Conservation (phyloP, 53 echinoderm and acorn worm species). For the Antedon mediterranea region DNA sequence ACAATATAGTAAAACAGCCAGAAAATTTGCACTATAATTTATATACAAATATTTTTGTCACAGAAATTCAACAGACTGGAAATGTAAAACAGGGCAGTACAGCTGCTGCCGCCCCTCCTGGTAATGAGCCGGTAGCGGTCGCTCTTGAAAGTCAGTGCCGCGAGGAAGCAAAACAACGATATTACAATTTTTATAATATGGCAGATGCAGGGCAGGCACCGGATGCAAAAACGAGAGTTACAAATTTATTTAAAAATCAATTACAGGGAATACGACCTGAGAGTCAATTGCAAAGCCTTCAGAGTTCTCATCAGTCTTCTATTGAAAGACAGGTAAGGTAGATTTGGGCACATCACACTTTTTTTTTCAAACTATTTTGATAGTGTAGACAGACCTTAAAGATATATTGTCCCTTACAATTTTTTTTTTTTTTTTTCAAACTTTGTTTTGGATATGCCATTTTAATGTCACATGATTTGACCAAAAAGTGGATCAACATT, state of each 20-base stretch:
- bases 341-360: too few relatives aligned
- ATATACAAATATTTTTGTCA: too few relatives aligned
- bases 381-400: too few relatives aligned
- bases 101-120: not conserved
- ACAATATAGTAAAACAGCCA: too few relatives aligned
- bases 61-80: conserved; percentile 37
- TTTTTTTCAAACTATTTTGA: too few relatives aligned
- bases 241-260: conserved; percentile 88
- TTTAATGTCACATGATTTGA: too few relatives aligned
- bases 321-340: not conserved
- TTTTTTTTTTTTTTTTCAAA: too few relatives aligned
- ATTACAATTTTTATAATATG: conserved; percentile 74
- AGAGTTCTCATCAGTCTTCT: not conserved
- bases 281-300: not conserved
- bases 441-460: too few relatives aligned
- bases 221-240: conserved; percentile 71
- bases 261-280: conserved; percentile 13
- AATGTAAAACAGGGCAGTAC: conserved; percentile 32
- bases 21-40: too few relatives aligned
- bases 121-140: conserved; percentile 12
- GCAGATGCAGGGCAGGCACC: conserved; percentile 67
- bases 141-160: conserved; percentile 45
- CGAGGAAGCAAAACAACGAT: conserved; percentile 63
- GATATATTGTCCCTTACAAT: too few relatives aligned
- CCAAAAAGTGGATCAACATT: too few relatives aligned